These are phyloP conservation scores for Euwallacea similis DNA, from an alignment of 1,140 invertebrate species.

Conservation along the genomic window DNA sequence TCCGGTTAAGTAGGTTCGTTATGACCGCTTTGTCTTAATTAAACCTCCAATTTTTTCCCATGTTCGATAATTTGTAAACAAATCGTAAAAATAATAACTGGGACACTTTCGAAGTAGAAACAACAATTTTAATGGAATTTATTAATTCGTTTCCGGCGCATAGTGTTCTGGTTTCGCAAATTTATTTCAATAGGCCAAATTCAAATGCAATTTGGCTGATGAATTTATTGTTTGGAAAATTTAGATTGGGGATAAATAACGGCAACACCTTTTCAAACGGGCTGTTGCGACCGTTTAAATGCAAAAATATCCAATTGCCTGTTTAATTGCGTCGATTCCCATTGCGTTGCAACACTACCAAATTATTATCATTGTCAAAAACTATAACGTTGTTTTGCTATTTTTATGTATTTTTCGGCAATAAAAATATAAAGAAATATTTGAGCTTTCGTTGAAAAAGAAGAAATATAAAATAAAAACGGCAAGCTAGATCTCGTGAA, in stretches of 20 bases:
- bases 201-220: constrained; percentile 23
- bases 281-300: too few relatives aligned
- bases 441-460: too few relatives aligned
- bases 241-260: constrained; percentile 8
- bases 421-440: too few relatives aligned
- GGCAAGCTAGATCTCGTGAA: too few relatives aligned
- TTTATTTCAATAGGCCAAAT: constrained; percentile 23
- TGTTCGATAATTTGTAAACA: neutral
- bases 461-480: too few relatives aligned
- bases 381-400: too few relatives aligned
- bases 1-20: constrained; percentile 19
- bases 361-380: neutral
- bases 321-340: too few relatives aligned
- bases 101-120: constrained; percentile 3
- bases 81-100: constrained; percentile 3
- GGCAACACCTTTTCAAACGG: too few relatives aligned
- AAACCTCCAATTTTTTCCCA: too few relatives aligned
- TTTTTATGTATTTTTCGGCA: too few relatives aligned
- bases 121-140: constrained; percentile 16
- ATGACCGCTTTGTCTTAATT: constrained; percentile 29
- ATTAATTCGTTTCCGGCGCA: constrained; percentile 18
- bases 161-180: constrained; percentile 16
- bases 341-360: neutral
- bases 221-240: constrained; percentile 24
- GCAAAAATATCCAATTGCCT: too few relatives aligned